Percentiles rank a stretch among this genome's conserved stretches.
phyloP scores from a whole-genome alignment of 2,113 vertebrate genomes.

The Platanista minor region DNA sequence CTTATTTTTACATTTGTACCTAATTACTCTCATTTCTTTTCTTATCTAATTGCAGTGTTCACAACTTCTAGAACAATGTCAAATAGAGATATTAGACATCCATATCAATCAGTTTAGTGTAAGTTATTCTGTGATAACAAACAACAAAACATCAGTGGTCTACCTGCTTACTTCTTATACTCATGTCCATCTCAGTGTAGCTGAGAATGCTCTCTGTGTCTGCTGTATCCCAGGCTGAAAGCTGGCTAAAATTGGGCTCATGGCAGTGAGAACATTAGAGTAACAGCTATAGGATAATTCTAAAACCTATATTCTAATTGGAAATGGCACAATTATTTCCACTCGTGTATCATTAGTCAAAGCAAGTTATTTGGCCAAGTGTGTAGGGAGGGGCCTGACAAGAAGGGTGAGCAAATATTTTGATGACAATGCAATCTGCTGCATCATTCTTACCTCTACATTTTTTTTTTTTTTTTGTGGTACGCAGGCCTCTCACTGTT shows the following conservation, averaged over 20 bases:
- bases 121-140: background rate
- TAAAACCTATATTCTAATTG: background rate
- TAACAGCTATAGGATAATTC: background rate
- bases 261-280: background rate
- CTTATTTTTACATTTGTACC: background rate
- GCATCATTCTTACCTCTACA: background rate
- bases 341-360: background rate
- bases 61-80: background rate
- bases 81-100: background rate
- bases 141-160: background rate
- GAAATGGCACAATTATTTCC: background rate
- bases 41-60: background rate
- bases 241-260: background rate
- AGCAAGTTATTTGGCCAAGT: background rate
- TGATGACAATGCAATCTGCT: background rate
- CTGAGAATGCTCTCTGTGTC: background rate
- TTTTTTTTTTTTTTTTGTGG: too few species aligned
- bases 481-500: too few species aligned
- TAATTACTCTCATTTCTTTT: background rate
- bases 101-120: background rate
- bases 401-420: background rate
- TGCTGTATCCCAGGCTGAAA: background rate
- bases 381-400: accelerated
- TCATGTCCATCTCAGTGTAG: background rate
- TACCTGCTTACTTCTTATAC: background rate